Conservation (phyloP, 2,797 vertebrate species). For the Basileuterus tristriatus region DNA sequence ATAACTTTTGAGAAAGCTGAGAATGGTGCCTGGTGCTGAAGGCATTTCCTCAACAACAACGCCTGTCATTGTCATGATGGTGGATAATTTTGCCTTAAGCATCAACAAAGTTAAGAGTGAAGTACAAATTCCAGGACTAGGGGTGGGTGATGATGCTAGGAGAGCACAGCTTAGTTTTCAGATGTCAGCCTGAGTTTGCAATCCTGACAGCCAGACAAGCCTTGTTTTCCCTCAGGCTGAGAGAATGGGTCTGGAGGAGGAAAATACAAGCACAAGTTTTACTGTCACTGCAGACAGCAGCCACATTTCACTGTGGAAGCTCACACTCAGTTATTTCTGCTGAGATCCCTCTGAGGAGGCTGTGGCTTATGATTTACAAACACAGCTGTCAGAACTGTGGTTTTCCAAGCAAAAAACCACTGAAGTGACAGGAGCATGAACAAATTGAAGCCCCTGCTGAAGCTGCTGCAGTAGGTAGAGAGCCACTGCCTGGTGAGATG, state of each 20-base stretch:
- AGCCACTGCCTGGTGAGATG: neutral
- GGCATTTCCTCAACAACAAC: neutral
- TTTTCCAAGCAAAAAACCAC: neutral
- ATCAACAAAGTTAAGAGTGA: constrained; percentile 11
- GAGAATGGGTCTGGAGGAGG: neutral
- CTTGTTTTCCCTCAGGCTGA: neutral
- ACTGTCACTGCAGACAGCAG: neutral
- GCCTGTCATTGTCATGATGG: neutral
- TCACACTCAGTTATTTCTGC: rapidly evolving
- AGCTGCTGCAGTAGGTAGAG: neutral
- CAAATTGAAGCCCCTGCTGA: neutral
- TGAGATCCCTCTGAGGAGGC: neutral
- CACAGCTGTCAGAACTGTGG: neutral
- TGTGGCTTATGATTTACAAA: neutral
- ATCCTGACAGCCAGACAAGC: constrained; percentile 2
- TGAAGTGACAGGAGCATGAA: neutral
- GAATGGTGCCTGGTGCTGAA: neutral
- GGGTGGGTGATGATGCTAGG: neutral
- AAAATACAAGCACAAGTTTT: neutral
- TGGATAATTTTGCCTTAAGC: constrained; percentile 38
- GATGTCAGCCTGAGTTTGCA: neutral
- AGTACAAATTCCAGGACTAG: neutral
- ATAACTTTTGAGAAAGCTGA: neutral
- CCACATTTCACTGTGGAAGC: neutral
- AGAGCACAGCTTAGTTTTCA: neutral